These are phyloP conservation scores for Clostera curtula DNA, from an alignment of 2,888 invertebrate species.

Conservation along the genomic window DNA sequence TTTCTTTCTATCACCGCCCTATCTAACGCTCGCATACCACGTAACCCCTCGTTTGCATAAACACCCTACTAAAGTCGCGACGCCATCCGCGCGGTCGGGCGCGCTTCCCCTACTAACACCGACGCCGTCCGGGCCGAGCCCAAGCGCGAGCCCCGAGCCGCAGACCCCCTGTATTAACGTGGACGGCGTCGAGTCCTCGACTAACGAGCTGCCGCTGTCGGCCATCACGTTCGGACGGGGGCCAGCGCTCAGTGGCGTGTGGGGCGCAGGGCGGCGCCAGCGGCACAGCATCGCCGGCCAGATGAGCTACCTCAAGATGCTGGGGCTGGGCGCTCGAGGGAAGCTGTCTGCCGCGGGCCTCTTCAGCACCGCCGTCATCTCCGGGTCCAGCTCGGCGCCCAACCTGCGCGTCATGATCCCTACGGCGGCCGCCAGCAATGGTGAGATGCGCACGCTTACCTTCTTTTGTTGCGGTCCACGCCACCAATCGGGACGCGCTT, in stretches of 20 bases:
- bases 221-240: constrained; percentile 52
- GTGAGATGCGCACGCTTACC: constrained; percentile 62
- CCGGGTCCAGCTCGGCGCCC: constrained; percentile 94
- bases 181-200: constrained; percentile 75
- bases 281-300: constrained; percentile 97
- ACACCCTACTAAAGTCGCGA: constrained; percentile 21
- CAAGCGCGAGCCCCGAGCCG: constrained; percentile 36
- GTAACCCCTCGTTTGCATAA: constrained; percentile 33
- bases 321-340: constrained; percentile 80
- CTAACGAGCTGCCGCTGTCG: constrained; percentile 75
- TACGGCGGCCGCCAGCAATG: constrained; percentile 81
- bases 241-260: constrained; percentile 49
- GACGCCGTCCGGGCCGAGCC: constrained; percentile 26
- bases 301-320: constrained; percentile 94
- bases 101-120: too few species aligned
- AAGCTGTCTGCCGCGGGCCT: constrained; percentile 86
- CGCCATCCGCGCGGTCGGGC: constrained; percentile 33
- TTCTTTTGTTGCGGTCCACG: constrained; percentile 6
- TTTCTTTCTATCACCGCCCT: constrained; percentile 47
- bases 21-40: constrained; percentile 37
- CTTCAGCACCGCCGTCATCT: constrained; percentile 97
- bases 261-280: constrained; percentile 84
- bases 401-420: constrained; percentile 92
- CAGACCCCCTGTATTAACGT: constrained; percentile 54
- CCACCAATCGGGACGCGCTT: too few species aligned